These are phyloP conservation scores for Latrodectus geometricus DNA, from an alignment of 1,140 invertebrate genomes.

Conservation along the genomic window DNA sequence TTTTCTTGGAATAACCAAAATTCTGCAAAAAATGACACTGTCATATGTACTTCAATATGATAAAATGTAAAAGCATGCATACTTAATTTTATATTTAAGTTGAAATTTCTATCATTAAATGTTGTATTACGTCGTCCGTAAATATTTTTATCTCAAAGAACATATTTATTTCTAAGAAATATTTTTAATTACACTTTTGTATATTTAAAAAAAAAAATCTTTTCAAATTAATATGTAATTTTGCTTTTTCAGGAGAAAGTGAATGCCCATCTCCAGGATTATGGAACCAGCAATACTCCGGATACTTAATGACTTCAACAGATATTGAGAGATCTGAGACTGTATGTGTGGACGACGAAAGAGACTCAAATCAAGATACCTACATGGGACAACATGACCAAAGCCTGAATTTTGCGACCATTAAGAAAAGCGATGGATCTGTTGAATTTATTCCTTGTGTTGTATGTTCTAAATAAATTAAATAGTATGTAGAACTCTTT, in stretches of 20 bases:
- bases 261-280: conserved; percentile 4
- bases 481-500: too few species aligned
- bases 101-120: too few species aligned
- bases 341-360: conserved; percentile 10
- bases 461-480: conserved; percentile 46
- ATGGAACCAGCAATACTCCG: conserved; percentile 3
- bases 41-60: too few species aligned
- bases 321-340: background rate
- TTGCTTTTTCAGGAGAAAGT: conserved; percentile 4
- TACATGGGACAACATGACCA: conserved; percentile 23
- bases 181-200: too few species aligned
- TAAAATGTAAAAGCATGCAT: too few species aligned
- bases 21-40: too few species aligned
- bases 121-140: too few species aligned
- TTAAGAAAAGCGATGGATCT: background rate
- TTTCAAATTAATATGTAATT: background rate
- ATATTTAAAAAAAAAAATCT: too few species aligned
- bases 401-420: background rate
- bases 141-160: too few species aligned
- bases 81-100: too few species aligned
- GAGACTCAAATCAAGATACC: conserved; percentile 2
- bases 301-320: conserved; percentile 15
- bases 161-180: too few species aligned
- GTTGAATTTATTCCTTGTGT: conserved; percentile 22
- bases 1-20: too few species aligned